phyloP scores from a whole-genome alignment of 1,140 invertebrate species.

The Trissolcus basalis region DNA sequence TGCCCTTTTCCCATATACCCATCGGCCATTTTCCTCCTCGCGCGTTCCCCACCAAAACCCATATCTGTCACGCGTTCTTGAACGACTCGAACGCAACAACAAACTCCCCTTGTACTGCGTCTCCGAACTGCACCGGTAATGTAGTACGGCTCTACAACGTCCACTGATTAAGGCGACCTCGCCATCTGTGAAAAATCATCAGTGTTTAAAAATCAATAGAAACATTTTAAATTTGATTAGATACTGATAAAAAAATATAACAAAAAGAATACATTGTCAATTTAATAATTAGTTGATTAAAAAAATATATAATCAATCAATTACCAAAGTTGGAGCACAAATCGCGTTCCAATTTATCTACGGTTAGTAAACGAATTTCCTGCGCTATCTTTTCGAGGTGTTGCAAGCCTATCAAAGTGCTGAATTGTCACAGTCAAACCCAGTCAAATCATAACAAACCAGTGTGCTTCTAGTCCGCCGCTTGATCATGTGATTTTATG shows the following conservation, averaged over 20 bases:
- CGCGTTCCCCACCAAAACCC: constrained; percentile 66
- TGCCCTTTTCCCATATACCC: constrained; percentile 74
- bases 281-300: no score
- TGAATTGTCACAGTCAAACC: neutral
- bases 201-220: no score
- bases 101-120: constrained; percentile 44
- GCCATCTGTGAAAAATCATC: no score
- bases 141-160: constrained; percentile 6
- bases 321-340: no score
- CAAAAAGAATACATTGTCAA: no score
- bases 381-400: neutral
- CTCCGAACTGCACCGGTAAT: constrained; percentile 29
- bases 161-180: neutral
- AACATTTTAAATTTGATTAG: no score
- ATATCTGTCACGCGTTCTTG: constrained; percentile 59
- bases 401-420: neutral
- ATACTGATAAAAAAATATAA: no score
- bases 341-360: no score
- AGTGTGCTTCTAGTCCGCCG: constrained; percentile 2
- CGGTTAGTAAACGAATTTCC: no score
- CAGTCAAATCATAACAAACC: constrained; percentile 1
- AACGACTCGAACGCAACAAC: constrained; percentile 58
- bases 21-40: constrained; percentile 74
- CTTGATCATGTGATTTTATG: constrained; percentile 1
- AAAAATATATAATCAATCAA: no score